Conservation (phyloP, 2,888 invertebrate species). For the Venusia cambrica region DNA sequence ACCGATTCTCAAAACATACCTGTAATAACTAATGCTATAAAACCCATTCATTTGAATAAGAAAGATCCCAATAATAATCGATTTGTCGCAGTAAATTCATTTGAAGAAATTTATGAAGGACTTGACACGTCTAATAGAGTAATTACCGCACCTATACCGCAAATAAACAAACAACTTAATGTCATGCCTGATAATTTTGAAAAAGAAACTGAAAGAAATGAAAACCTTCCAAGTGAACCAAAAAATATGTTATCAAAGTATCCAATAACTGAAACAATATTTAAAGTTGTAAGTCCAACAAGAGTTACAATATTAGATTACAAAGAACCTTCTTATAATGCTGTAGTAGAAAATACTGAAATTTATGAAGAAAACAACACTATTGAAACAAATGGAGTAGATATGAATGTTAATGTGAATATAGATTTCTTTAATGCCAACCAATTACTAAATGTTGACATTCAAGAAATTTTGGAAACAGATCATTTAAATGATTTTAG, state of each 20-base stretch:
- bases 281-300: conserved; percentile 37
- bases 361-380: conserved; percentile 11
- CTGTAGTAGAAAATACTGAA: conserved; percentile 42
- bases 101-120: conserved; percentile 73
- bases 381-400: conserved; percentile 12
- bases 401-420: conserved; percentile 6
- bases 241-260: conserved; percentile 35
- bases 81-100: conserved; percentile 56
- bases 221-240: conserved; percentile 13
- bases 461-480: conserved; percentile 6
- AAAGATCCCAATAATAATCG: conserved; percentile 63
- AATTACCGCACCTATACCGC: conserved; percentile 5
- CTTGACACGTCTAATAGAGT: conserved; percentile 38
- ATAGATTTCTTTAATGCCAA: conserved; percentile 1
- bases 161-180: conserved; percentile 9
- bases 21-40: conserved; percentile 32
- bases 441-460: conserved; percentile 3
- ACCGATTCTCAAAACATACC: conserved; percentile 40
- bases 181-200: not conserved
- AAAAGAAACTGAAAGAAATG: conserved; percentile 3
- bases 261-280: conserved; percentile 36
- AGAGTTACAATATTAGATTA: conserved; percentile 45
- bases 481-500: conserved; percentile 5
- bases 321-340: conserved; percentile 40
- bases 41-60: conserved; percentile 24